phyloP scores from a whole-genome alignment of 1,140 invertebrate species.

The Sycophaga agraensis region DNA sequence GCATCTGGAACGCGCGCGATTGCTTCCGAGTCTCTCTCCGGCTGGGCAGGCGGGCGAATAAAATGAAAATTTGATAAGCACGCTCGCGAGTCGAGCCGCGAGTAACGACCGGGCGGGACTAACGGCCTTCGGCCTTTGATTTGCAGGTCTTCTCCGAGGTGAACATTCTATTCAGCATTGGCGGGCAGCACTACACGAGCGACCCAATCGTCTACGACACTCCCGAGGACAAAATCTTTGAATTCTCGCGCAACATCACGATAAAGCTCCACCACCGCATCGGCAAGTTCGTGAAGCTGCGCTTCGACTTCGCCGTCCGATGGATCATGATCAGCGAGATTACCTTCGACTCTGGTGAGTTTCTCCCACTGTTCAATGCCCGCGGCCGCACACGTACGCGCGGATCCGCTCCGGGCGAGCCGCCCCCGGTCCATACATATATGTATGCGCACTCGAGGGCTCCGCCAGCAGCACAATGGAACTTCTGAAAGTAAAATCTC shows the following conservation, averaged over 20 bases:
- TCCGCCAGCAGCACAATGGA: neutral
- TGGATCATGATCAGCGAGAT: conserved; percentile 76
- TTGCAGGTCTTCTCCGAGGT: conserved; percentile 65
- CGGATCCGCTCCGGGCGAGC: neutral
- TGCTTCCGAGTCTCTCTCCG: too few species aligned
- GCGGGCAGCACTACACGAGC: conserved; percentile 66
- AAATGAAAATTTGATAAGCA: too few species aligned
- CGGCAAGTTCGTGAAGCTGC: conserved; percentile 66
- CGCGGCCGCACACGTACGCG: too few species aligned
- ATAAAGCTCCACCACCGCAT: conserved; percentile 67
- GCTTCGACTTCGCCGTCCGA: conserved; percentile 65
- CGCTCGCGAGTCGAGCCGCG: too few species aligned
- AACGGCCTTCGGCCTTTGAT: conserved; percentile 20
- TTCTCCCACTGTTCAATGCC: neutral
- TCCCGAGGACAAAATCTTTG: conserved; percentile 66
- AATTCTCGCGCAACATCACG: conserved; percentile 65
- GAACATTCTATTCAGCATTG: conserved; percentile 69
- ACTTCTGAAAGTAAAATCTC: neutral
- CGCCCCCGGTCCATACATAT: conserved; percentile 1
- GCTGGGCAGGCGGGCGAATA: too few species aligned
- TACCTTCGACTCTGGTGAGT: conserved; percentile 63
- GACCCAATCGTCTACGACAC: conserved; percentile 65
- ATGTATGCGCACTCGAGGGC: conserved; percentile 1
- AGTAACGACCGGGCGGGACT: too few species aligned
- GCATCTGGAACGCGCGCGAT: too few species aligned